Evolutionary conservation across 2,113 vertebrate species (phyloP), one percentile per base, ranked within the genome.

Genomic region (Siphamia tubifer): DNA sequence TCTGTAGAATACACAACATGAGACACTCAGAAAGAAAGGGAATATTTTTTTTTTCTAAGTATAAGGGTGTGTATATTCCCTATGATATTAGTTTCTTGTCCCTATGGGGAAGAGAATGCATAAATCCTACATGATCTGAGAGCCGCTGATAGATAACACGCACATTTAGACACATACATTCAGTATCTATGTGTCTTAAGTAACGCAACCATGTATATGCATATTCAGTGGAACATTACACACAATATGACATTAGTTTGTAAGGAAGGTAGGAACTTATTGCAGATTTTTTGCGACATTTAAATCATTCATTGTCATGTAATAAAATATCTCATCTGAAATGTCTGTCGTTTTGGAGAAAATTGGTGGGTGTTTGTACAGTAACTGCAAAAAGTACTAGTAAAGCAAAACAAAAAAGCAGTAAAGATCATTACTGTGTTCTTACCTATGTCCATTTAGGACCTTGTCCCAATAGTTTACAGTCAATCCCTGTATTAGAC

Each of bases 1-100:
- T 79, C 76, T 56, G 64, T 61, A 61, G 79, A 79, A 79, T 68
- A 83, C 74, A 77, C 55, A 77, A 64, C 10, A 2, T 35, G 49
- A 74, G 72, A 52, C 19, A 13, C n/a, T 35, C 25, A 35, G 45
- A 70, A 71, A 17, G 19, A 73, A 36, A 63, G 27, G 65, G 16
- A 16, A 30, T 57, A 23, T 64, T 20, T 34, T 54, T 30, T 11
- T 39, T 0, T 53, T 38, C 24, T 56, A 43, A 68, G 60, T 39
- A 3, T 30, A 54, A 49, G 3, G 36, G 60, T 52, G 27, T 49
- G 38, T 68, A 68, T 34, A 55, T 70, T 65, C 38, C 23, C 3
- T 55, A 27, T 13, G 47, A 71, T 80, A 45, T 25, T 39, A 61
- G 52, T 31, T 25, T 61, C 39, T 32, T 25, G 35, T 55, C 49